phyloP scores from a whole-genome alignment of 2,888 invertebrate species.

The Parnassius apollo region DNA sequence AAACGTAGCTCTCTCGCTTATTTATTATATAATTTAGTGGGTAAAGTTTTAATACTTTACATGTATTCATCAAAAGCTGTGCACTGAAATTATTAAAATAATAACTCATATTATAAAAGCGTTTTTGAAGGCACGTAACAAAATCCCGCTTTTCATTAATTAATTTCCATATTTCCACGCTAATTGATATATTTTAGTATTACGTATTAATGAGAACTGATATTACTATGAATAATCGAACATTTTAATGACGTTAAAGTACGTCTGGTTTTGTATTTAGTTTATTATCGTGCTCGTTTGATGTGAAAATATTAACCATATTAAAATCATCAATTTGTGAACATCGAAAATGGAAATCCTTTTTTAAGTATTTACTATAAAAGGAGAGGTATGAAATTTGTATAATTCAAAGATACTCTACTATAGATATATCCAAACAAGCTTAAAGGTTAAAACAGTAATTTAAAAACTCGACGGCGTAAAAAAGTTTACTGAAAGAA shows the following conservation, averaged over 20 bases:
- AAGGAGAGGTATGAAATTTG: too few relatives aligned
- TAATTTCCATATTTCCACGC: constrained; percentile 25
- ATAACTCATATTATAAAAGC: constrained; percentile 2
- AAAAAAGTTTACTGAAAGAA: too few relatives aligned
- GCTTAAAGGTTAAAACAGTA: too few relatives aligned
- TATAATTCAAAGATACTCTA: too few relatives aligned
- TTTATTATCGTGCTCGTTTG: constrained; percentile 4
- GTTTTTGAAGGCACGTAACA: not conserved
- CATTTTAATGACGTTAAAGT: constrained; percentile 20
- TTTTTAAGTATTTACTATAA: too few relatives aligned
- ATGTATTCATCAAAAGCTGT: too few relatives aligned
- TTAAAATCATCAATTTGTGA: not conserved
- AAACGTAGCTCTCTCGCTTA: too few relatives aligned
- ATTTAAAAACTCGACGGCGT: too few relatives aligned
- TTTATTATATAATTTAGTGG: too few relatives aligned
- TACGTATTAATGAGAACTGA: constrained; percentile 12
- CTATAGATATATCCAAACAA: too few relatives aligned
- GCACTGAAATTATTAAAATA: constrained; percentile 5
- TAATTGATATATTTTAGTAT: constrained; percentile 20
- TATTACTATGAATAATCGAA: constrained; percentile 24
- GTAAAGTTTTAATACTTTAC: too few relatives aligned
- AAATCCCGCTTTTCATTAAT: constrained; percentile 21
- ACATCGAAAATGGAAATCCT: too few relatives aligned
- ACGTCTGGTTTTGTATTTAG: constrained; percentile 2
- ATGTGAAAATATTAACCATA: constrained; percentile 9